Evolutionary conservation across 2,797 vertebrate genomes (phyloP).

Genomic region (Micrastur ruficollis): DNA sequence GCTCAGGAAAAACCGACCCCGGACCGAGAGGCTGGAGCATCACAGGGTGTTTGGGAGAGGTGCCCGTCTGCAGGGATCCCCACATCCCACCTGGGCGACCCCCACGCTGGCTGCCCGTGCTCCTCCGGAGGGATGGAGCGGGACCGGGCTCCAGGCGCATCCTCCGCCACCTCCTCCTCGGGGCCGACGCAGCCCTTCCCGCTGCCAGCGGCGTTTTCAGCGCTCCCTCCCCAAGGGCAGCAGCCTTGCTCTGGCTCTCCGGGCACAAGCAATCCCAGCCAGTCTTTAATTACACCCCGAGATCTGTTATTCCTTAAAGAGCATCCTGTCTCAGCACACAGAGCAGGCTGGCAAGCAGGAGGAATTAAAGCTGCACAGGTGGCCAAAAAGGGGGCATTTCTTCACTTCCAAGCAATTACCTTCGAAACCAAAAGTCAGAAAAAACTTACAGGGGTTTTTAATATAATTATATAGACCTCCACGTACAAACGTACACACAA

Average conservation of each 20-base stretch:
- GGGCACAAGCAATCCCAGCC: not conserved
- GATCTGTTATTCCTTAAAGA: not conserved
- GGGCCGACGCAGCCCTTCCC: accelerated
- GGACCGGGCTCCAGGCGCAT: too few relatives aligned
- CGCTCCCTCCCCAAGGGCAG: not conserved
- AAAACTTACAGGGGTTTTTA: not conserved
- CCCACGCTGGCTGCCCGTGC: accelerated
- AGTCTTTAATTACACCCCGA: not conserved
- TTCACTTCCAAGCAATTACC: not conserved
- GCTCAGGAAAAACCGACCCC: not conserved
- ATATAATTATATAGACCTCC: not conserved
- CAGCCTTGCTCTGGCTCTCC: not conserved
- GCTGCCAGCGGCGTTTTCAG: accelerated
- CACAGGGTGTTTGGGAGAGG: not conserved
- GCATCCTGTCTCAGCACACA: not conserved
- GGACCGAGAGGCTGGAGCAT: accelerated
- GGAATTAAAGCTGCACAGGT: not conserved
- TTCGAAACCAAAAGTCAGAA: not conserved
- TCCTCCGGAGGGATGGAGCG: not conserved
- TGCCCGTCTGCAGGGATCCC: not conserved
- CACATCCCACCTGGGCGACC: not conserved
- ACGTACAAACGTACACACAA: not conserved
- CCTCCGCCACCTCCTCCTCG: not conserved
- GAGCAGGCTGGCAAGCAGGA: not conserved
- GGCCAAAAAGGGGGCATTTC: not conserved